Base-by-base conservation (phyloP, 2,113 vertebrate species). In the Artemisiospiza belli region DNA sequence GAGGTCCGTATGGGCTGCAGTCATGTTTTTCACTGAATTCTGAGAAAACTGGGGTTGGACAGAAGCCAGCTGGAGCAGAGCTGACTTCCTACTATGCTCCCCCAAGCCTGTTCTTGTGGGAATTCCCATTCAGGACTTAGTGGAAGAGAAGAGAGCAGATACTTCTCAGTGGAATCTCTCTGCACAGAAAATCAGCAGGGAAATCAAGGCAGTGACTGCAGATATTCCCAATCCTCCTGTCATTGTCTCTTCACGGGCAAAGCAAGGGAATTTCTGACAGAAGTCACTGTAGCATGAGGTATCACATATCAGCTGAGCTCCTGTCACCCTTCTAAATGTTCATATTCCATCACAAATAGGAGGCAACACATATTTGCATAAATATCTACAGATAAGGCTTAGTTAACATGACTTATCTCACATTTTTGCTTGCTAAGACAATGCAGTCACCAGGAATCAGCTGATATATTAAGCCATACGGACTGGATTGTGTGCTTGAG, bases 251-350 rank as follows among this genome's bases (percentile, higher is more conserved):
- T 76, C 47, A 90, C 41, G 67, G 51, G 41, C 59, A 88, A 86
- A 92, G 76, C 8, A 6, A 90, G 55, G 61, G 83, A 97, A 90
- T 93, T 92, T 59, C 79, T 90, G 94, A 88, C 92, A 92, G 61
- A 92, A 96, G 68, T 88, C 90, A 83, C 85, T 77, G 72, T 51
- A 83, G 89, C 73, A 70, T 94, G 64, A 94, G 64, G 70, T 44
- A 74, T 12, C 44, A 80, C 39, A 19, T 39, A 83, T 51, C 33
- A 69, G 68, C 72, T 74, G 46, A 80, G 64, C 33, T 76, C 67
- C 72, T 79, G 68, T 30, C 89, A 76, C 35, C 10, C 63, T 88
- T 79, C 85, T 80, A 33, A 72, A 54, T 58, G 37, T 77, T 90
- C 37, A 6, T 22, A 92, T 35, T 51, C 39, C 15, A 43, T 33